Percentiles rank a stretch among this genome's conserved stretches.
phyloP scores from a whole-genome alignment of 2,888 invertebrate genomes.

The Temnothorax unifasciatus region DNA sequence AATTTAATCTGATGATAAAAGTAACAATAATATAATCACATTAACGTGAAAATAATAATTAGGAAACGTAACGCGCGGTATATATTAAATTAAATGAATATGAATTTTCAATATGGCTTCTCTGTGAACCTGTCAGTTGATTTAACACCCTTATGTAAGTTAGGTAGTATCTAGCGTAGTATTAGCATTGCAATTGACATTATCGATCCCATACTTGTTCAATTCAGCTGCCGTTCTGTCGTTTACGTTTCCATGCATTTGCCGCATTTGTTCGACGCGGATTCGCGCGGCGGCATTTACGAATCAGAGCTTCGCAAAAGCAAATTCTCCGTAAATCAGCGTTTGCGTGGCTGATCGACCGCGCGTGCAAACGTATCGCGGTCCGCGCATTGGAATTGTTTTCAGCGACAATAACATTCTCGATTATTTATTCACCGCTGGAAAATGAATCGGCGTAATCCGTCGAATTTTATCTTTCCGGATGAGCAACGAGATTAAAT shows the following conservation, averaged over 20 bases:
- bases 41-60: not conserved
- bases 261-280: constrained; percentile 48
- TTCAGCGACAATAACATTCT: constrained; percentile 59
- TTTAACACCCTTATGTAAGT: constrained; percentile 38
- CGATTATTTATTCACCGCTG: constrained; percentile 59
- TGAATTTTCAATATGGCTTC: constrained; percentile 3
- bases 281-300: constrained; percentile 56
- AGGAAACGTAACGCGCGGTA: not conserved
- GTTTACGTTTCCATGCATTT: constrained; percentile 53
- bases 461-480: constrained; percentile 57
- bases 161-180: constrained; percentile 24
- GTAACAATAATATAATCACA: not conserved
- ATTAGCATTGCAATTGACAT: constrained; percentile 49
- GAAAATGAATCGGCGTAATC: constrained; percentile 59
- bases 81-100: not conserved
- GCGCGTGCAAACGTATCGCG: constrained; percentile 55
- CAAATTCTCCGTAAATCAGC: constrained; percentile 58
- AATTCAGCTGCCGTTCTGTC: constrained; percentile 52
- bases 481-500: constrained; percentile 53
- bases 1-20: not conserved
- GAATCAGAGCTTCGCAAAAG: constrained; percentile 56
- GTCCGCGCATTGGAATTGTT: constrained; percentile 46
- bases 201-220: constrained; percentile 48
- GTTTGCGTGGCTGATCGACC: constrained; percentile 61
- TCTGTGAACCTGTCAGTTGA: constrained; percentile 11